Conservation (phyloP, 2,113 vertebrate genomes). For the Onychostruthus taczanowskii region DNA sequence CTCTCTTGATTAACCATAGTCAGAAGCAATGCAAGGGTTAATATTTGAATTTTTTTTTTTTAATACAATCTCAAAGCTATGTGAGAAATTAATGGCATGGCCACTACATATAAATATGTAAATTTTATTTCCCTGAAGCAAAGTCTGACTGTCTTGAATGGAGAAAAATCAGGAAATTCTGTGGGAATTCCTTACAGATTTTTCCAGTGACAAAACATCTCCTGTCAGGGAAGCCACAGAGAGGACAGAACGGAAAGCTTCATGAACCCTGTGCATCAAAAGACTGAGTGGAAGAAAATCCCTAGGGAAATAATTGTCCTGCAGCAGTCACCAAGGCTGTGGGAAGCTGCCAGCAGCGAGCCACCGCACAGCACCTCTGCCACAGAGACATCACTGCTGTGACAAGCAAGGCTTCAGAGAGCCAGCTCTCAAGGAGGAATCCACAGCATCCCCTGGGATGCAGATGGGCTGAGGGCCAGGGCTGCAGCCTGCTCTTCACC, state of each 20-base stretch:
- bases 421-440: neutral
- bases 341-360: neutral
- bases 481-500: neutral
- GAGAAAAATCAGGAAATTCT: neutral
- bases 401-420: neutral
- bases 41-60: neutral
- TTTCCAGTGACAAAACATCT: neutral
- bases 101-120: neutral
- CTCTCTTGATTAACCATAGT: neutral
- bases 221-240: neutral
- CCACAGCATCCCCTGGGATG: neutral
- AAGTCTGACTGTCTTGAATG: neutral
- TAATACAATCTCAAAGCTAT: neutral
- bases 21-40: neutral
- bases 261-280: neutral
- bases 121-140: neutral
- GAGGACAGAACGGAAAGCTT: neutral
- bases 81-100: neutral
- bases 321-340: neutral
- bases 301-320: neutral
- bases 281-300: neutral
- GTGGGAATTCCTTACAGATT: neutral
- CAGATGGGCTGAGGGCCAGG: neutral
- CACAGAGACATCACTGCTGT: neutral
- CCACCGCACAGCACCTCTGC: neutral